Evolutionary conservation across 2,888 invertebrate genomes (phyloP), one percentile per base, ranked within the genome.

Genomic region (Andrena dorsata): DNA sequence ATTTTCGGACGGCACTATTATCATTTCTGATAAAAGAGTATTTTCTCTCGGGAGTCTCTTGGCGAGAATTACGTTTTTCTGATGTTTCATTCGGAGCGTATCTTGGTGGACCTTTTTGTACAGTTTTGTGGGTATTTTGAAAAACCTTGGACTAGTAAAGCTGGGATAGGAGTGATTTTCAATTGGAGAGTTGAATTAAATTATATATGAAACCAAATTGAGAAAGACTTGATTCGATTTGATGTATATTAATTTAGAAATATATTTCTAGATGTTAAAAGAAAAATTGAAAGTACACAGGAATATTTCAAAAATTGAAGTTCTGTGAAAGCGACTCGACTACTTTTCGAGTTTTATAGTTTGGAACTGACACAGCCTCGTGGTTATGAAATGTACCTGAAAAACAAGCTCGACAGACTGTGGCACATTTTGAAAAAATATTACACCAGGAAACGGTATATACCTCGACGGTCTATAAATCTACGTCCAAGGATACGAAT

Each of bases 401-500:
- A 56, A 51, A 56, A 56, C 56, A 56, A 8, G 56, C 23, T 56
- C 56, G 56, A 20, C 56, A 23, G 23, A 56, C 23, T 56, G 53
- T 56, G 23, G 56, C 20, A 56, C 56, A 56, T 56, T 56, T 56
- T 56, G 8, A 56, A 23, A 23, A 26, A 56, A 56, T 56, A 56
- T 56, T 56, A 26, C 56, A 26, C 10, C 23, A 23, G 23, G 56
- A 23, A 56, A 56, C 56, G 20, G 56, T 63, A 63, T 32, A 35
- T 28, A 63, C 63, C 35, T 56, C 63, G 63, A 30, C 63, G 63
- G 20, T 61, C 30, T 32, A 32, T 63, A 35, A 63, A 63, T 35
- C 16, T 20, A 63, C n/a, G 63, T 35, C 32, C 32, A 30, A 63
- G 63, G 63, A 63, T 32, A 35, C 63, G 28, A 61, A 13, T 56